Conservation (phyloP, 2,888 invertebrate species). For the Amiota minor region DNA sequence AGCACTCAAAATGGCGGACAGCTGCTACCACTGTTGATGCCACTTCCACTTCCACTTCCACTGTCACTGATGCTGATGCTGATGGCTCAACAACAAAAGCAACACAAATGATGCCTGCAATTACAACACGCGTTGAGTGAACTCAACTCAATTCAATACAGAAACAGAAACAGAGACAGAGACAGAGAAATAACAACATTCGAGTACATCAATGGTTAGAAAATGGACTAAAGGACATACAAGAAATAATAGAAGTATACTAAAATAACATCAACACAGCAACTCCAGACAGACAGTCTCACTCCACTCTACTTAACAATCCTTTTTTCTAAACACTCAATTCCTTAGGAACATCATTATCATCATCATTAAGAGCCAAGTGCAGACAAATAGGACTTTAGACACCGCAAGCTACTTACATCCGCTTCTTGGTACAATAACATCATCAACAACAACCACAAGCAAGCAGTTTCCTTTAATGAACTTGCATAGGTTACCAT, state of each 20-base stretch:
- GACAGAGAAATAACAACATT: background rate
- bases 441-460: slow-evolving; percentile 21
- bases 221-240: too few relatives aligned
- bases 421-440: slow-evolving; percentile 33
- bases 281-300: background rate
- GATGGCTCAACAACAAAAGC: background rate
- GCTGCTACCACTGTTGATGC: background rate
- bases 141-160: slow-evolving; percentile 19
- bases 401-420: slow-evolving; percentile 19
- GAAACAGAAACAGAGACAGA: background rate
- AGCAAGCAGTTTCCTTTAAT: slow-evolving; percentile 12
- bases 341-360: too few relatives aligned
- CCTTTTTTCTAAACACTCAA: too few relatives aligned
- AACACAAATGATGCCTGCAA: slow-evolving; percentile 15
- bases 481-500: too few relatives aligned
- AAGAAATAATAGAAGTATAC: too few relatives aligned
- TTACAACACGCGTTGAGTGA: slow-evolving; percentile 31
- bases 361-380: background rate
- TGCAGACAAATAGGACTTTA: slow-evolving; percentile 24
- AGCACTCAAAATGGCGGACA: slow-evolving; percentile 27
- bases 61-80: too few relatives aligned
- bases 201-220: too few relatives aligned
- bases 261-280: background rate
- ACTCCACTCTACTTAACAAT: background rate
- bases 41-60: background rate